These are phyloP conservation scores for Cetonia aurata DNA, from an alignment of 2,888 invertebrate genomes.

Conservation along the genomic window DNA sequence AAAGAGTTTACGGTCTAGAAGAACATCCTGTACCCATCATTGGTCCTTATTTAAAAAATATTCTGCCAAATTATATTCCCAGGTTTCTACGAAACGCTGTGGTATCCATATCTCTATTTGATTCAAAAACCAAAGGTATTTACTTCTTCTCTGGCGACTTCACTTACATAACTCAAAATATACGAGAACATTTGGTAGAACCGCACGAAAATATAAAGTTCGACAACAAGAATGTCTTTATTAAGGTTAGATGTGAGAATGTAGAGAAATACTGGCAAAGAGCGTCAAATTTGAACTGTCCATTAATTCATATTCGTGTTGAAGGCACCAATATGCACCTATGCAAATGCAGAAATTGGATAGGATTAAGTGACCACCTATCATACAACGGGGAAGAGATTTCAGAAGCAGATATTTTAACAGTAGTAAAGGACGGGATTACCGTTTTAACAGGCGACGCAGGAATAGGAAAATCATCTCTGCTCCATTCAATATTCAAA, in stretches of 20 bases:
- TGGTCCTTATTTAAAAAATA: not conserved
- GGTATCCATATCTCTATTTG: not conserved
- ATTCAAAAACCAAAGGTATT: not conserved
- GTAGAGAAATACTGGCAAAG: not conserved
- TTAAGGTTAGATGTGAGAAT: not conserved
- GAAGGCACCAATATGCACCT: not conserved
- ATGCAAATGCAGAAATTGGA: not conserved
- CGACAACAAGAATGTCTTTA: too few relatives aligned
- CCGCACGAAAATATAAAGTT: too few relatives aligned
- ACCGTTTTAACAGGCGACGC: slow-evolving; percentile 9
- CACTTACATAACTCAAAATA: not conserved
- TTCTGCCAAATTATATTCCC: not conserved
- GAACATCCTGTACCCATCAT: not conserved
- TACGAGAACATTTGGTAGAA: not conserved
- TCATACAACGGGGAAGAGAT: not conserved
- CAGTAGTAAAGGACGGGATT: not conserved
- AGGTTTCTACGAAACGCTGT: not conserved
- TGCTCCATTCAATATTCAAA: not conserved
- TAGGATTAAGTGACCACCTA: not conserved
- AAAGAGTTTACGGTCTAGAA: not conserved
- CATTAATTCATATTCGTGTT: not conserved
- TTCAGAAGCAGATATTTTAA: slow-evolving; percentile 1
- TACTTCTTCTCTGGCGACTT: not conserved
- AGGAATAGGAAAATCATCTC: slow-evolving; percentile 7
- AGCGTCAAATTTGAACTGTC: not conserved